These are phyloP conservation scores for Drosophila bipectinata DNA, from an alignment of 1,140 invertebrate species.

Conservation along the genomic window DNA sequence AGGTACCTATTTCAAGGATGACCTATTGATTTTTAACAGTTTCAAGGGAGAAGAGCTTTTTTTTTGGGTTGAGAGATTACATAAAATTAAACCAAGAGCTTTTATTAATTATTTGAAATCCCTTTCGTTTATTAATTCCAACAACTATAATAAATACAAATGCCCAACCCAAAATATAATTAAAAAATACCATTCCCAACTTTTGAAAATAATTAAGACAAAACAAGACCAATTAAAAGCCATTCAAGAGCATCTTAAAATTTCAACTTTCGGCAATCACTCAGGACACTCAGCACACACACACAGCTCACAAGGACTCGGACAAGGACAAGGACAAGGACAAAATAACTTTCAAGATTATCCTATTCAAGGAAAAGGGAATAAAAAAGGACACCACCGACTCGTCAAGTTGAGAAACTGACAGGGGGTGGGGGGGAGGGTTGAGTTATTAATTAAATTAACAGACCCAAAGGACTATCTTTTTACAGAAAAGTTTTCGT, in stretches of 20 bases:
- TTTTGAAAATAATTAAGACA: not conserved
- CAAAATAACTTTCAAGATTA: conserved; percentile 21
- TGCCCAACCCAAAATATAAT: not conserved
- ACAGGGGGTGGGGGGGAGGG: not conserved
- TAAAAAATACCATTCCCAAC: not conserved
- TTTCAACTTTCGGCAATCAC: conserved; percentile 8
- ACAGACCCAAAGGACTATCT: conserved; percentile 37
- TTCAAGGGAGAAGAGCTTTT: not conserved
- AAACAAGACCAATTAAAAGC: conserved; percentile 12
- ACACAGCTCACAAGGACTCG: not conserved
- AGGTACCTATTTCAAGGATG: not conserved
- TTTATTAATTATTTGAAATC: too few relatives aligned
- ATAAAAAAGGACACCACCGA: conserved; percentile 25
- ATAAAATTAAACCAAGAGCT: not conserved
- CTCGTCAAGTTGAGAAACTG: conserved; percentile 10
- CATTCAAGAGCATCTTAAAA: conserved; percentile 1
- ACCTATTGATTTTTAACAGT: conserved; percentile 7
- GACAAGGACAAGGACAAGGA: not conserved
- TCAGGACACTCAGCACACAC: conserved; percentile 1
- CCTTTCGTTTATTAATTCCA: not conserved
- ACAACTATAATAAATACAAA: not conserved
- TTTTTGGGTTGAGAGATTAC: not conserved
- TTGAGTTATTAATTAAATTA: conserved; percentile 47
- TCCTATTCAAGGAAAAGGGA: conserved; percentile 12
- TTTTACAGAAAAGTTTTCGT: conserved; percentile 27